A percentile compares a stretch with the other conserved stretches of the same genome.
These are phyloP conservation scores for Colossoma macropomum DNA, from an alignment of 2,113 vertebrate genomes.

Conservation along the genomic window DNA sequence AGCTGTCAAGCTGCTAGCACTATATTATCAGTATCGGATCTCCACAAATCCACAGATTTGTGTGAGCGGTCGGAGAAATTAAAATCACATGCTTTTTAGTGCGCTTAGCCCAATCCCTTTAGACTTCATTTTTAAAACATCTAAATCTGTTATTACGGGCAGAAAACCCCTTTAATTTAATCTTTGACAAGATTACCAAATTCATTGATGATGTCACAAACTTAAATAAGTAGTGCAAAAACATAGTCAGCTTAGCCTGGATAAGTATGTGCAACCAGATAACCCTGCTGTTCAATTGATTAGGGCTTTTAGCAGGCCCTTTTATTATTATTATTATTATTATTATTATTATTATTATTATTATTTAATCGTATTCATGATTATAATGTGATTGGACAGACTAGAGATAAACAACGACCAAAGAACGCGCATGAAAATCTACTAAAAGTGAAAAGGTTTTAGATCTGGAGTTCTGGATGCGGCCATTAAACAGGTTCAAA, in stretches of 20 bases:
- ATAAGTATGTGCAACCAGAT: conserved; percentile 72
- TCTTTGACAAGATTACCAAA: conserved; percentile 81
- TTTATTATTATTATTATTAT: conserved; percentile 54
- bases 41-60: conserved; percentile 76
- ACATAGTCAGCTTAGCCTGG: conserved; percentile 68
- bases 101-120: conserved; percentile 77
- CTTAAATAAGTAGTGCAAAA: conserved; percentile 71
- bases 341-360: conserved; percentile 41
- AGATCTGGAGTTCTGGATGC: too few relatives aligned
- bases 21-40: conserved; percentile 75
- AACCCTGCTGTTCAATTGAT: conserved; percentile 64
- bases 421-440: too few relatives aligned
- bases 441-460: too few relatives aligned
- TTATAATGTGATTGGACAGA: too few relatives aligned
- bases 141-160: conserved; percentile 77
- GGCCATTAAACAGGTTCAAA: too few relatives aligned
- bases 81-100: conserved; percentile 80
- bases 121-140: conserved; percentile 77
- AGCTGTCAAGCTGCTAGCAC: conserved; percentile 66
- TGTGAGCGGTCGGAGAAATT: conserved; percentile 78
- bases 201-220: conserved; percentile 80
- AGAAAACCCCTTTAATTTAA: conserved; percentile 78
- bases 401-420: too few relatives aligned
- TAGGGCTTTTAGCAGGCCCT: conserved; percentile 42
- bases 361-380: not conserved